These are phyloP conservation scores for Apogon hyalosoma DNA, from an alignment of 2,797 vertebrate genomes.

Conservation along the genomic window DNA sequence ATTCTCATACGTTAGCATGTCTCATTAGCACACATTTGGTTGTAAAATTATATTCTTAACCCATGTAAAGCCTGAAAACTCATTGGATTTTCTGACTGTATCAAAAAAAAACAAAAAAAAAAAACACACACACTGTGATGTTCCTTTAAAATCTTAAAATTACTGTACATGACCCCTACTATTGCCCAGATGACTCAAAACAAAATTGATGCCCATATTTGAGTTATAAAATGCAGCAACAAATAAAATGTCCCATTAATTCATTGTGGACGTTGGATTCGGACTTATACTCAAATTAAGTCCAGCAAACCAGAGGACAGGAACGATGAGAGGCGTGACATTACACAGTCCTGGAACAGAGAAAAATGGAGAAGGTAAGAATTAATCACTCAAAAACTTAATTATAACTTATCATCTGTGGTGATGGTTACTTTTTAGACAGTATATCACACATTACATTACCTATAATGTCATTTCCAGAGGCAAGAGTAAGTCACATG, in stretches of 20 bases:
- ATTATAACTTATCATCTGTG: too few relatives aligned
- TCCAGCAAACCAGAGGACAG: conserved; percentile 30
- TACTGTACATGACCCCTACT: conserved; percentile 16
- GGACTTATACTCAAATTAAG: conserved; percentile 27
- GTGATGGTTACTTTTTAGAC: too few relatives aligned
- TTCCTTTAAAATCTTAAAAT: neutral
- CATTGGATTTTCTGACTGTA: too few relatives aligned
- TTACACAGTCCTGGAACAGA: conserved; percentile 48
- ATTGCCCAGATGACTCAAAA: conserved; percentile 17
- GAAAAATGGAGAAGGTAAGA: conserved; percentile 13
- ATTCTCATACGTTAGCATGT: too few relatives aligned
- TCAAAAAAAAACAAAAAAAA: too few relatives aligned
- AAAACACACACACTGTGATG: too few relatives aligned
- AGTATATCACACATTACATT: too few relatives aligned
- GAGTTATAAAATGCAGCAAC: conserved; percentile 2
- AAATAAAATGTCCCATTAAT: neutral
- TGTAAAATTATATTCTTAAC: too few relatives aligned
- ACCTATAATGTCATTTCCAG: too few relatives aligned
- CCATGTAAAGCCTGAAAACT: too few relatives aligned
- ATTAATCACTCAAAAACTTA: neutral
- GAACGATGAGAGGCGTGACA: conserved; percentile 31
- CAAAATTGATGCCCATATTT: conserved; percentile 2
- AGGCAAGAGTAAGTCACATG: too few relatives aligned
- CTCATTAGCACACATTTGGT: too few relatives aligned
- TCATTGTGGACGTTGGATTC: conserved; percentile 11